Conservation (phyloP, 2,797 vertebrate genomes). For the Carduelis carduelis region DNA sequence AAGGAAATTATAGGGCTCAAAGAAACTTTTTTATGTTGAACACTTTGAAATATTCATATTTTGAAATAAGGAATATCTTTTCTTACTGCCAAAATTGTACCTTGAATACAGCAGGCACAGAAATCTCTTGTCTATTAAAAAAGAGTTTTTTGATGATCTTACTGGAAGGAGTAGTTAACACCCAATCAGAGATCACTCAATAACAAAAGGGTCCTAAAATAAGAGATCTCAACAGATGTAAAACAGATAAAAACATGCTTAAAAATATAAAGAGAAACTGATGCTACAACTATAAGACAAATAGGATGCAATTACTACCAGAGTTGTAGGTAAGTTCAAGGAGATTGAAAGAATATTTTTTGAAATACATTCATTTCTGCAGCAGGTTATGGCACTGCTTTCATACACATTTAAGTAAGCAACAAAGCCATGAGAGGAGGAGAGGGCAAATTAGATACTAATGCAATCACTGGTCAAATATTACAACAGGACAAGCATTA, state of each 20-base stretch:
- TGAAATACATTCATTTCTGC: neutral
- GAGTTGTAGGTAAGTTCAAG: neutral
- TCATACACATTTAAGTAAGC: neutral
- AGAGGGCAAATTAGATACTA: neutral
- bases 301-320: neutral
- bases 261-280: neutral
- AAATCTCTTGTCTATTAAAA: neutral
- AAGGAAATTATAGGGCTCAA: neutral
- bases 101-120: neutral
- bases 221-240: neutral
- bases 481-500: neutral
- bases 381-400: neutral
- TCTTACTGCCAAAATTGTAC: neutral
- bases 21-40: neutral
- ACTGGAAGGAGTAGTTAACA: neutral
- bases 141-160: neutral
- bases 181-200: neutral
- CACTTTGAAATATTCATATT: neutral
- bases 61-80: neutral
- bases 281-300: neutral
- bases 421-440: neutral
- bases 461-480: neutral
- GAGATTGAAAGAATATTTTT: neutral
- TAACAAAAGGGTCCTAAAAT: neutral
- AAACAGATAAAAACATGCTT: neutral